A percentile compares a stretch with the other conserved stretches of the same genome.
These are phyloP conservation scores for Eucriotettix oculatus DNA, from an alignment of 2,888 invertebrate genomes.

Conservation along the genomic window DNA sequence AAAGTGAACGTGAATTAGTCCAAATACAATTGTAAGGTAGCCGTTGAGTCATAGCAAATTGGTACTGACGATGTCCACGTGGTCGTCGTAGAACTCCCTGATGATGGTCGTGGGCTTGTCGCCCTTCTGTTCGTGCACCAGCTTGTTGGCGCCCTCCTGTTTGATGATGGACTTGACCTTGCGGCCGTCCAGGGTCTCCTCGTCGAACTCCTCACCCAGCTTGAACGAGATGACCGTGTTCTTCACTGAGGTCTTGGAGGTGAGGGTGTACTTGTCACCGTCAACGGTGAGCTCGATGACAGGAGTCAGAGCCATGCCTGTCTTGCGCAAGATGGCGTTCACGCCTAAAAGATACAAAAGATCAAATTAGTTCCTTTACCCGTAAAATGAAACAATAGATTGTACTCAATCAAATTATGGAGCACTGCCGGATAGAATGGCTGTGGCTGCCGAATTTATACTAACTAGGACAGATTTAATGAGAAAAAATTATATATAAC, in stretches of 20 bases:
- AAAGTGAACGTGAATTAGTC: constrained; percentile 4
- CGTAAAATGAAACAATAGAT: no score
- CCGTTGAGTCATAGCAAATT: not conserved
- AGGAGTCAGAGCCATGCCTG: constrained; percentile 71
- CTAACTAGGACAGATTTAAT: no score
- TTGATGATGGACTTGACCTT: constrained; percentile 59
- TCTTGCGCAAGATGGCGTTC: constrained; percentile 69
- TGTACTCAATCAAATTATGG: no score
- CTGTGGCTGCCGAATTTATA: no score
- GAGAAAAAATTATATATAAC: no score
- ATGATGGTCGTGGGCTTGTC: constrained; percentile 43
- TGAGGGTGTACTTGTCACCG: constrained; percentile 43
- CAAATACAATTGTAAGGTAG: not conserved
- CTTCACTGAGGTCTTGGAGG: constrained; percentile 79
- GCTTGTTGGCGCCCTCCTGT: constrained; percentile 56
- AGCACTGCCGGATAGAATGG: no score
- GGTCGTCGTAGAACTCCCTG: constrained; percentile 57
- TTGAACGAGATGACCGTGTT: constrained; percentile 68
- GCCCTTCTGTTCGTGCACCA: constrained; percentile 69
- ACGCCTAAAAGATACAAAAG: constrained; percentile 43
- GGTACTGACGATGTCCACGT: constrained; percentile 55
- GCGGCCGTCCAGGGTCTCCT: constrained; percentile 78
- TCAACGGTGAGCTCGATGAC: constrained; percentile 53
- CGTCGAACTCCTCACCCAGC: constrained; percentile 73
- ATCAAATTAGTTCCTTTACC: no score